Percentiles rank a stretch among this genome's conserved stretches.
Conservation (phyloP, 2,888 invertebrate species). For the Rosalia funebris region DNA sequence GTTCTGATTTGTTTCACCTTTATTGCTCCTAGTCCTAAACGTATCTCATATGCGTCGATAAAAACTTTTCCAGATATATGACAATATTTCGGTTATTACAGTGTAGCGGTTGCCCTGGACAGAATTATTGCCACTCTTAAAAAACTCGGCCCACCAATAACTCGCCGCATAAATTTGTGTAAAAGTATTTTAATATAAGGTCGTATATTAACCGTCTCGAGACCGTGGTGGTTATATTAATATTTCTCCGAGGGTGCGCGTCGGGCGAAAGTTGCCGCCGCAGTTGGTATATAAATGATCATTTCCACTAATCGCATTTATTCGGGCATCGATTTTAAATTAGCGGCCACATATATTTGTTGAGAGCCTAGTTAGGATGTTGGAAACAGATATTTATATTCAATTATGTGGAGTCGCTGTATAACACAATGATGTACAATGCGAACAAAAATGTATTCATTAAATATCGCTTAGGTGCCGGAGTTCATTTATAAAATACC, state of each 20-base stretch:
- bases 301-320: constrained; percentile 40
- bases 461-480: too few species aligned
- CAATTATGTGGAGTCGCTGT: not conserved
- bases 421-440: too few species aligned
- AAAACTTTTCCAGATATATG: not conserved
- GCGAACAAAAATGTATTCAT: too few species aligned
- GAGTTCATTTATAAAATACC: too few species aligned
- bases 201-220: constrained; percentile 13
- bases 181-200: constrained; percentile 19
- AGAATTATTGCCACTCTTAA: constrained; percentile 5
- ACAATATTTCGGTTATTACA: constrained; percentile 2
- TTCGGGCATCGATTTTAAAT: constrained; percentile 39
- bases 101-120: constrained; percentile 4
- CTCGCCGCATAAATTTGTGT: constrained; percentile 13
- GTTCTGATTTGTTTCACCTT: not conserved
- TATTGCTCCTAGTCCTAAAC: not conserved
- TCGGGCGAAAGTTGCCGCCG: constrained; percentile 9
- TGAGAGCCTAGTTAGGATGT: not conserved
- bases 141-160: constrained; percentile 8
- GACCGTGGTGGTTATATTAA: constrained; percentile 9
- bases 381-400: not conserved
- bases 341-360: constrained; percentile 28
- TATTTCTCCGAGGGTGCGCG: not conserved
- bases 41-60: not conserved
- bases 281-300: constrained; percentile 32